These are phyloP conservation scores for Lanistes nyassanus DNA, from an alignment of 1,140 invertebrate species.

Conservation along the genomic window DNA sequence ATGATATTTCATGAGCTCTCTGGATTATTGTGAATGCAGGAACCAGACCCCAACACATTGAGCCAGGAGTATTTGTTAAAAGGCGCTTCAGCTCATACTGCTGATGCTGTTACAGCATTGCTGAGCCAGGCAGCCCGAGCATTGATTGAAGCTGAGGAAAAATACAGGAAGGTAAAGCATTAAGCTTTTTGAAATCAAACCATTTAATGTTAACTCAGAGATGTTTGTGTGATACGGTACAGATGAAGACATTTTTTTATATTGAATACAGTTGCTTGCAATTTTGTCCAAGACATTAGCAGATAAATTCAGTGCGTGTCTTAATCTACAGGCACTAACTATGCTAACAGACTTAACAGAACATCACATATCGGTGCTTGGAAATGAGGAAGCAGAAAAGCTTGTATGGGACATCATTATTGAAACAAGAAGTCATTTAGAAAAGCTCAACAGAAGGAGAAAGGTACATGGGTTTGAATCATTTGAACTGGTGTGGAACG, in stretches of 20 bases:
- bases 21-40: not conserved
- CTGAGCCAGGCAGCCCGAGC: conserved; percentile 14
- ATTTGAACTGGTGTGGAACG: not conserved
- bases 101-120: conserved; percentile 11
- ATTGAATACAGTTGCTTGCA: no score
- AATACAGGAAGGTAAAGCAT: conserved; percentile 19
- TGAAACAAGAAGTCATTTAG: not conserved
- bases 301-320: no score
- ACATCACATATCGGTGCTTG: conserved; percentile 5
- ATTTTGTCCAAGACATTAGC: no score
- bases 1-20: no score
- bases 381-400: conserved; percentile 3
- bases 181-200: no score
- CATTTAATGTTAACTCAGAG: no score
- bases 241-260: no score
- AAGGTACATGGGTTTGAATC: not conserved
- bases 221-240: no score
- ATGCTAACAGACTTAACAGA: not conserved
- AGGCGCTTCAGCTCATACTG: conserved; percentile 1
- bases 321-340: no score
- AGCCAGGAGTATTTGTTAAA: conserved; percentile 9
- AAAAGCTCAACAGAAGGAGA: not conserved
- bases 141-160: conserved; percentile 13
- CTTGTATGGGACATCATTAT: not conserved
- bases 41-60: conserved; percentile 1